Evolutionary conservation across 2,113 vertebrate species (phyloP).

Genomic region (Mellivora capensis): DNA sequence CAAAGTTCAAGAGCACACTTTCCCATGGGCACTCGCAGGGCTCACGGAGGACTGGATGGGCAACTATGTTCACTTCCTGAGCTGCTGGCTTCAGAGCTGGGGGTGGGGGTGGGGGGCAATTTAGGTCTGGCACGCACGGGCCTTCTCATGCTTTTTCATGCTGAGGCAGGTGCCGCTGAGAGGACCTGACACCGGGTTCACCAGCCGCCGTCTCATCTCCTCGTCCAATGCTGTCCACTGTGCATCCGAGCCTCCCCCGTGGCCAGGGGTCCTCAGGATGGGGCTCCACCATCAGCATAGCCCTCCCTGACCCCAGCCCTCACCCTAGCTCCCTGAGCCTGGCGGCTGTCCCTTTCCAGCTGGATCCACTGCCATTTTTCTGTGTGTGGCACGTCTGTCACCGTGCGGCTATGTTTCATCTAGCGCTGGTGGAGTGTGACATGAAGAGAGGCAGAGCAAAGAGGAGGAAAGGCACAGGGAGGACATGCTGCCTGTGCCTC

Average conservation of each 20-base stretch:
- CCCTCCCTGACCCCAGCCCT: not conserved
- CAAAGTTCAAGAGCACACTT: not conserved
- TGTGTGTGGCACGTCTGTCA: not conserved
- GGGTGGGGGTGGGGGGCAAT: fast-evolving
- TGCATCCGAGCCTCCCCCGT: fast-evolving
- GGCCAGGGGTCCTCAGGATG: fast-evolving
- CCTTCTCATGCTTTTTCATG: no score
- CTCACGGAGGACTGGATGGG: fast-evolving
- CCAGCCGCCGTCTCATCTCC: not conserved
- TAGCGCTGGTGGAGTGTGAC: not conserved
- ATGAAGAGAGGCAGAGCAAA: fast-evolving
- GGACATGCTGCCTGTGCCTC: fast-evolving
- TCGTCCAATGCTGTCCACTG: fast-evolving
- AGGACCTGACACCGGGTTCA: no score
- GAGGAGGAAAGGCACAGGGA: no score
- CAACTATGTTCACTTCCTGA: not conserved
- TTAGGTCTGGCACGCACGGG: not conserved
- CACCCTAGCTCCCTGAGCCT: not conserved
- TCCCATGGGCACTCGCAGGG: fast-evolving
- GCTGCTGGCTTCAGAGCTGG: not conserved
- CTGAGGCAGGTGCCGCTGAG: not conserved
- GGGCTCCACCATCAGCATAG: no score
- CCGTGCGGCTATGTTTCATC: not conserved
- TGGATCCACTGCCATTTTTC: not conserved
- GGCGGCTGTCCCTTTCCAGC: not conserved